Base-by-base conservation (phyloP, 2,797 vertebrate species). In the Sparus aurata region DNA sequence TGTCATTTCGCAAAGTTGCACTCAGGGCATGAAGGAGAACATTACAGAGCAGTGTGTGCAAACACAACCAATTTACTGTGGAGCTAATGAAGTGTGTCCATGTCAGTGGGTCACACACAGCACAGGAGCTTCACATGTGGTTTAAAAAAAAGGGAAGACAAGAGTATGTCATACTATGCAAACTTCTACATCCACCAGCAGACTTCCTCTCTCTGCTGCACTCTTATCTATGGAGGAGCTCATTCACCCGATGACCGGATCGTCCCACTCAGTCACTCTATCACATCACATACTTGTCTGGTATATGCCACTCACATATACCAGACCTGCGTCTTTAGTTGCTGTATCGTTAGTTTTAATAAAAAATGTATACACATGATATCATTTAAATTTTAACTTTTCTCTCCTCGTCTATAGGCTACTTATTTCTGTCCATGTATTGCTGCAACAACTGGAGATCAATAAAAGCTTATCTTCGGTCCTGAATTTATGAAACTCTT, bases 71-170 rank as follows among this genome's bases (percentile, higher is more conserved):
- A 49, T 15, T 46, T 65, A 49, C 23, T 1, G 9, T 18, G 25
- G n/a, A 68, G 68, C 45, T 77, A 45, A n/a, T 61, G 54, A 22
- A 64, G 55, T 43, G 38, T 7, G n/a, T 30, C 52, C n/a, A 11
- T 67, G 60, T 70, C 76, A 84, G 45, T 30, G 41, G 66, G 69
- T 83, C 80, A 89, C 73, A 46, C 45, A 41, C 18, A 50, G 23
- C 22, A 23, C 3, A 64, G 43, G 12, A 66, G 54, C n/a, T 45
- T 72, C n/a, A 49, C 34, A 54, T 55, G 9, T 25, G 55, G 80
- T 70, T 71, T 62, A 2, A 60, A 75, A 50, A 73, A 64, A 34
- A 43, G 25, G 30, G 66, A 77, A 82, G 60, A 63, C 22, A 47
- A 18, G 46, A 38, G 22, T 50, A 68, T 72, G 80, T 69, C 47